phyloP scores from a whole-genome alignment of 2,113 vertebrate genomes.

The Capricornis sumatraensis region DNA sequence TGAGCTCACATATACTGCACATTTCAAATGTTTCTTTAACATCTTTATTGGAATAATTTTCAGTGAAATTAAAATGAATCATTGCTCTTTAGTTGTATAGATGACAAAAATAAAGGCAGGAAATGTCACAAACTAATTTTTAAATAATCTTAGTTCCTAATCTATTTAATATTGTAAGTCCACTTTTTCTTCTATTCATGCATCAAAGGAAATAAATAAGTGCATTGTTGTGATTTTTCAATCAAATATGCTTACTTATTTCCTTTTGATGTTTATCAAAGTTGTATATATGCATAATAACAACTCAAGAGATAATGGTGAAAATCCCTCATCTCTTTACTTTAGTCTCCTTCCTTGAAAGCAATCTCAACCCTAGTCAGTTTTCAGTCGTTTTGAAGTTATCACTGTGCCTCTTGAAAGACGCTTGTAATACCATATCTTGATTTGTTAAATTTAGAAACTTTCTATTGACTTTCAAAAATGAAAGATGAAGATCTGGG shows the following conservation, averaged over 20 bases:
- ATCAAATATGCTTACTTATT: not conserved
- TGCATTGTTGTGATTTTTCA: not conserved
- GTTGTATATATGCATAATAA: not conserved
- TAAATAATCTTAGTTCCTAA: slow-evolving; percentile 51
- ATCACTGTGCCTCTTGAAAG: not conserved
- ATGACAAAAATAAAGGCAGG: slow-evolving; percentile 65
- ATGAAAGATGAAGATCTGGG: not conserved
- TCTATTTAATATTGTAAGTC: slow-evolving; percentile 2
- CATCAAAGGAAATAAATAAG: not conserved
- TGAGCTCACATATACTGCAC: slow-evolving; percentile 42
- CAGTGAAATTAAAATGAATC: slow-evolving; percentile 73
- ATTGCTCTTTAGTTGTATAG: slow-evolving; percentile 68
- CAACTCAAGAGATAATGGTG: not conserved
- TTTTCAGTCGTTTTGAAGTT: not conserved
- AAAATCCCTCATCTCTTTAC: not conserved
- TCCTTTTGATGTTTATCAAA: not conserved
- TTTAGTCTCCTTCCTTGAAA: not conserved
- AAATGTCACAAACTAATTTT: slow-evolving; percentile 39
- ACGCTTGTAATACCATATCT: not conserved
- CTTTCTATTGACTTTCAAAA: not conserved
- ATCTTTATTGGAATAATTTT: slow-evolving; percentile 74
- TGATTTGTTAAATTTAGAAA: not conserved
- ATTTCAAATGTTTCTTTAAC: slow-evolving; percentile 48
- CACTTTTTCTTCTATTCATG: not conserved
- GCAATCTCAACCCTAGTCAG: not conserved